A percentile compares a stretch with the other conserved stretches of the same genome.
phyloP scores from a whole-genome alignment of 2,797 vertebrate species.

The Cirrhinus mrigala region DNA sequence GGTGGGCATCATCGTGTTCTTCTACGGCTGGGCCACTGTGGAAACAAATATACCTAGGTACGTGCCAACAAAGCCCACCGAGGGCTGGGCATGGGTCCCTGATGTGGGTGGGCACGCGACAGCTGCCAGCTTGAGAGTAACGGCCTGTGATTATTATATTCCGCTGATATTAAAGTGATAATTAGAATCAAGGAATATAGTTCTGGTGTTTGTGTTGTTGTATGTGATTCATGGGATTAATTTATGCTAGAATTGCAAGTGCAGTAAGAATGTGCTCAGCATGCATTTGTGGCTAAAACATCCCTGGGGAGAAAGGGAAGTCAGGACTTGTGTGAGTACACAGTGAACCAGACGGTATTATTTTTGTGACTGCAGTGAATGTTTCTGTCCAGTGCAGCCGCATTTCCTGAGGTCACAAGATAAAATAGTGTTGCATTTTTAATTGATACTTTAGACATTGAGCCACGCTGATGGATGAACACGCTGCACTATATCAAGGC shows the following conservation, averaged over 20 bases:
- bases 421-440: conserved; percentile 36
- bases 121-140: conserved; percentile 58
- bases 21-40: conserved; percentile 93
- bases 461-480: conserved; percentile 10
- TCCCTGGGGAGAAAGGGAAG: conserved; percentile 19
- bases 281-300: not conserved
- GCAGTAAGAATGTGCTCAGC: conserved; percentile 1
- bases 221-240: not conserved
- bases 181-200: not conserved
- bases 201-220: conserved; percentile 7
- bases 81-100: not conserved
- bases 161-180: conserved; percentile 12
- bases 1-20: conserved; percentile 94
- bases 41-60: conserved; percentile 95
- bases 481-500: not conserved
- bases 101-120: conserved; percentile 60
- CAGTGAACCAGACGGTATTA: not conserved
- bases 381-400: not conserved
- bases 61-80: conserved; percentile 31
- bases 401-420: not conserved
- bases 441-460: conserved; percentile 35
- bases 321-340: not conserved
- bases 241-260: conserved; percentile 14
- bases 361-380: not conserved
- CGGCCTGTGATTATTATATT: conserved; percentile 10